A percentile compares a stretch with the other conserved stretches of the same genome.
Conservation (phyloP, 2,113 vertebrate species). For the Actinemys pallida region DNA sequence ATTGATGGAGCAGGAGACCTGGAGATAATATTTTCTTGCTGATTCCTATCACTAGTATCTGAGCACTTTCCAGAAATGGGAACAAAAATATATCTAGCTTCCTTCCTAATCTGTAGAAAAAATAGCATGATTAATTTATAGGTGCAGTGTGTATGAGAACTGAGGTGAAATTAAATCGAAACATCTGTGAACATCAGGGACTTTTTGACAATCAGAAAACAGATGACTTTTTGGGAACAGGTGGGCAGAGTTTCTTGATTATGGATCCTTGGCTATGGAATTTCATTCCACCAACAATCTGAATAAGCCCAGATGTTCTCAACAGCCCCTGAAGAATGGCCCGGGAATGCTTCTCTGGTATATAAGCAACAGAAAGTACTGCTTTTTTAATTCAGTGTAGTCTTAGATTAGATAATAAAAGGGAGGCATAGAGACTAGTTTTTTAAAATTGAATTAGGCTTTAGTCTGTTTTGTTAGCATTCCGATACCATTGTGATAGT, state of each 20-base stretch:
- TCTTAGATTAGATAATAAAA: not conserved
- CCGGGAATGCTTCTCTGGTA: not conserved
- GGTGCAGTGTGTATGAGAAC: fast-evolving
- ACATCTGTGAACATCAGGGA: not conserved
- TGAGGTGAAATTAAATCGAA: not conserved
- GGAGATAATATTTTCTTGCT: not conserved
- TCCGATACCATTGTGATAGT: not conserved
- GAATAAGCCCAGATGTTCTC: not conserved
- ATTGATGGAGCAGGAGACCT: not conserved
- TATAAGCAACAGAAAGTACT: not conserved
- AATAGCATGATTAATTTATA: not conserved
- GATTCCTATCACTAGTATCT: fast-evolving
- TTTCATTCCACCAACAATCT: not conserved
- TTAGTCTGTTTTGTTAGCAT: not conserved
- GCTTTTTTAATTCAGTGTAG: not conserved
- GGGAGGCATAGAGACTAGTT: not conserved
- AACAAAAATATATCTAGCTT: not conserved
- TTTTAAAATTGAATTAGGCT: not conserved
- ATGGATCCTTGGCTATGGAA: not conserved
- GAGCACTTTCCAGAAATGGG: not conserved
- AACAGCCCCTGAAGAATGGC: not conserved
- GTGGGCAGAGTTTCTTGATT: not conserved
- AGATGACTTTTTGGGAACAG: not conserved
- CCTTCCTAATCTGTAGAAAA: not conserved
- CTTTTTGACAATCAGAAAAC: not conserved